Evolutionary conservation across 1,140 invertebrate species (phyloP), one percentile per base, ranked within the genome.

Genomic region (Caenorhabditis inopinata): DNA sequence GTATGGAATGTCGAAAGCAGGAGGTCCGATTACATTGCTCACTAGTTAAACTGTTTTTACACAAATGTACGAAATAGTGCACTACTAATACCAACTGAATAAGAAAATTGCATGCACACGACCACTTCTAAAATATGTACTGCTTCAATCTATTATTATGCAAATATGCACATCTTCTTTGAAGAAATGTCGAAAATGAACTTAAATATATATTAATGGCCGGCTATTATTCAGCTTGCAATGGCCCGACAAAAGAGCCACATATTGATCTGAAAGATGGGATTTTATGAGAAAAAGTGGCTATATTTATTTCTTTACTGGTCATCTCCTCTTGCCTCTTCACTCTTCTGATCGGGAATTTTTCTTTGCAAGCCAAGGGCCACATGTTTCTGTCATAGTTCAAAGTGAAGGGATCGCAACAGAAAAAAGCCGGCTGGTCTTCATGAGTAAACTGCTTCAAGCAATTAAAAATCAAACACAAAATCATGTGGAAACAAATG

Each of bases 221-320:
- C 49, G 49, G 4, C 51, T n/a, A 58, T 29, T 58, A 58, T 58
- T 58, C 51, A 58, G 27, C 32, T 58, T 58, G 25, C 29, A 58
- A 6, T 58, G 4, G 4, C 11, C 11, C 11, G 49, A 53, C 21
- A 53, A 9, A 25, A 6, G 51, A 58, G 27, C 25, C 2, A 4
- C 18, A 51, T n/a, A 51, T 25, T 38, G 29, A 16, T 68, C n/a
- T 29, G 14, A 32, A 3, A 29, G 53, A 32, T 14, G 16, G 12
- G 32, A 42, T 38, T 68, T 68, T 68, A 68, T 68, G 58, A 42
- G 58, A 68, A 68, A 68, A 68, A 68, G 58, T 68, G 32, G 32
- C 29, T 18, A 32, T 14, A 32, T 58, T 58, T 68, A n/a, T 68
- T 21, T 68, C 32, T n/a, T 42, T 5, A 14, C 38, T 42, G 58